Conservation (phyloP, 37 sponge, comb jelly and placozoan genomes). For the Cliona cf. orientalis region DNA sequence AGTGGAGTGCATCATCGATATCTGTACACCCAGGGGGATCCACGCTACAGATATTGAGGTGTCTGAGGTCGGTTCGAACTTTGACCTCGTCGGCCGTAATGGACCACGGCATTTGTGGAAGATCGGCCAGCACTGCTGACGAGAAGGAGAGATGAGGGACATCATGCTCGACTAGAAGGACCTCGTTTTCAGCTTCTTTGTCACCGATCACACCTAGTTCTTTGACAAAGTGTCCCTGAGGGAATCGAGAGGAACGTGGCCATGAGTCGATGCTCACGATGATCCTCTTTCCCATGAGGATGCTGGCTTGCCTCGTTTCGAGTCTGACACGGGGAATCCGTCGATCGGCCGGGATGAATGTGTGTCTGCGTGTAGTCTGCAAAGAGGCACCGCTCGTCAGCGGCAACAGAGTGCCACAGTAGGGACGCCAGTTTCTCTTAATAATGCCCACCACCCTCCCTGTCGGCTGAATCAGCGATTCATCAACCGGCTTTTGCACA, state of each 20-base stretch:
- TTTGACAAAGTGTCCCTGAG: conserved; percentile 91
- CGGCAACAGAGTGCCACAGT: conserved; percentile 93
- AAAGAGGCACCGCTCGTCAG: conserved; percentile 33
- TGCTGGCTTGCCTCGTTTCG: conserved; percentile 78
- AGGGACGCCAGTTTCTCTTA: conserved; percentile 90
- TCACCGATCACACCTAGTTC: conserved; percentile 92
- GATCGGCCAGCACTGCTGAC: conserved; percentile 73
- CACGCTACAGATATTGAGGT: conserved; percentile 91
- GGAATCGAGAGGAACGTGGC: conserved; percentile 84
- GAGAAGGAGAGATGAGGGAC: conserved; percentile 95
- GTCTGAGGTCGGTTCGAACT: conserved; percentile 71
- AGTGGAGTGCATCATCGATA: conserved; percentile 99
- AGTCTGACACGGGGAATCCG: conserved; percentile 82
- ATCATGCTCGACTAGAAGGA: conserved; percentile 93
- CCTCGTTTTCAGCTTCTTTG: conserved; percentile 96
- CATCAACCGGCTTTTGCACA: neutral
- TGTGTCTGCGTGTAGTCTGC: conserved; percentile 43
- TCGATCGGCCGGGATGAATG: conserved; percentile 90
- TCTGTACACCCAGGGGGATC: conserved; percentile 99
- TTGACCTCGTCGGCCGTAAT: conserved; percentile 82
- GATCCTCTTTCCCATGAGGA: conserved; percentile 88
- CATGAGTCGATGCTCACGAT: conserved; percentile 95
- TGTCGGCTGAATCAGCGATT: conserved; percentile 46
- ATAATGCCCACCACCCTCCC: conserved; percentile 94
- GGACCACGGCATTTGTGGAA: conserved; percentile 91